Base-by-base conservation (phyloP, 1,140 invertebrate genomes). In the Trachymyrmex cornetzi region DNA sequence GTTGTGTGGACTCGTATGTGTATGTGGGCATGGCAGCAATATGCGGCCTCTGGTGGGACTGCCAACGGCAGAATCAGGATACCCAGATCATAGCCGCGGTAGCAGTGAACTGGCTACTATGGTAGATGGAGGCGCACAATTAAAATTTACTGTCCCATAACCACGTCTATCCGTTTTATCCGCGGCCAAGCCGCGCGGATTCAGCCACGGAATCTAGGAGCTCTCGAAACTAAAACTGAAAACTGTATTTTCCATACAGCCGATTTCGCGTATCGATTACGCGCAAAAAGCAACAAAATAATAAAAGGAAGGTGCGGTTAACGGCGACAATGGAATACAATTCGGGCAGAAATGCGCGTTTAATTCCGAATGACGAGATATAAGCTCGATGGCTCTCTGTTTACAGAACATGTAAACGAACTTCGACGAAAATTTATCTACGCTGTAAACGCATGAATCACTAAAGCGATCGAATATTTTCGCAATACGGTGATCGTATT, bases 71-170 rank as follows among this genome's bases (percentile, higher is more conserved):
- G 75, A 87, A 90, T 89, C 86, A 44, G 86, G 59, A 90, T 85
- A 80, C 38, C 87, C 81, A 87, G 88, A 87, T 89, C 89, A 89
- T 90, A 79, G 88, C 59, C 38, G 82, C 72, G 71, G 53, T 44
- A 53, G 74, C 80, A 67, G 64, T 57, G 80, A 88, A 88, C 75
- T 48, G 66, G 80, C 74, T 59, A 71, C 72, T 71, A 59, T 38
- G 30, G 53, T 67, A 75, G 86, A 85, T 85, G 86, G 77, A 85
- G 63, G 86, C 77, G 77, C 67, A 89, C 91, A 88, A 93, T 93
- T 93, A 92, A 92, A 93, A 92, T 92, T 91, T 91, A 91, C 87
- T 80, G 84, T 90, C 89, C 85, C 87, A 88, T 92, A 92, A 90
- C 89, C 88, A 82, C 86, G 87, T 88, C 84, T 77, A 87, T 84